Conservation (phyloP, 2,113 vertebrate species). For the Plecotus auritus region DNA sequence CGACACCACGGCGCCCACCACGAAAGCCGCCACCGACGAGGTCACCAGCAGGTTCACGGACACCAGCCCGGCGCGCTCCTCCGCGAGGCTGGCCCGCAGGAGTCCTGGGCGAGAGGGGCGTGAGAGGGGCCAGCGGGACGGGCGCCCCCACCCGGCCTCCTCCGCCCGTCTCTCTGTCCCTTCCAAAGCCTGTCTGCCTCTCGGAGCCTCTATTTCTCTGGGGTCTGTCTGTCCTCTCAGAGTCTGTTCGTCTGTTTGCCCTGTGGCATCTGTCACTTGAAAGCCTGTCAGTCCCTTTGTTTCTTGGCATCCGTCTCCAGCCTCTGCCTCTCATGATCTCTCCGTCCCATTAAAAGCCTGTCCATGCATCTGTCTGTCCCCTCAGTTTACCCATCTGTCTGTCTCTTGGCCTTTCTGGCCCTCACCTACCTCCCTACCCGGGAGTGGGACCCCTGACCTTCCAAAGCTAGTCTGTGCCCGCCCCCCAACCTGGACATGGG, state of each 20-base stretch:
- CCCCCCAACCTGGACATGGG: background rate
- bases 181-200: background rate
- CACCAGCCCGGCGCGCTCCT: constrained; percentile 92
- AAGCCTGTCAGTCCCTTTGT: background rate
- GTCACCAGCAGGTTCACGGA: constrained; percentile 95
- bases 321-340: background rate
- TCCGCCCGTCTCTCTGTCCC: background rate
- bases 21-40: constrained; percentile 93
- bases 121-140: background rate
- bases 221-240: background rate
- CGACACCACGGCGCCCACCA: constrained; percentile 92
- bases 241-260: background rate
- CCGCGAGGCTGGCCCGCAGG: constrained; percentile 90
- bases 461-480: background rate
- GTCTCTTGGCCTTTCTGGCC: background rate
- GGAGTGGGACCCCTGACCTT: too few species aligned
- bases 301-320: background rate
- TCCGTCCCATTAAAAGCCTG: background rate
- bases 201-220: background rate
- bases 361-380: background rate
- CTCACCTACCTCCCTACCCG: background rate
- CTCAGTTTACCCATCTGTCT: background rate
- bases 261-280: background rate
- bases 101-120: constrained; percentile 80
- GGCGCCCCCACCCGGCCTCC: too few species aligned